Percentiles rank a stretch among this genome's conserved stretches.
These are phyloP conservation scores for Aldabrachelys gigantea DNA, from an alignment of 2,113 vertebrate species.

Conservation along the genomic window DNA sequence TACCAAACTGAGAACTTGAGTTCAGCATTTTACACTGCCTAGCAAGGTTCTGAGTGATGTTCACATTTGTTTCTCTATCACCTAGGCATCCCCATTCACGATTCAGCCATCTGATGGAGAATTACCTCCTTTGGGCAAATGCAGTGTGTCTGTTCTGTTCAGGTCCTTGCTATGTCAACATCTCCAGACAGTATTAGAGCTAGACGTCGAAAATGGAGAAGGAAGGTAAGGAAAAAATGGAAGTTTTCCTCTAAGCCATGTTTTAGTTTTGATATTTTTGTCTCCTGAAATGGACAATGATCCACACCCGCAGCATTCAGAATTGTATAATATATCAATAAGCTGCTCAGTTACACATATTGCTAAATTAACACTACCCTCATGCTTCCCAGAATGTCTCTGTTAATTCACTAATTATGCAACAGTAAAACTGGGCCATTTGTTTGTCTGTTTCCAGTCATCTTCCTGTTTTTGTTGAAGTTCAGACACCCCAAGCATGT, in stretches of 20 bases:
- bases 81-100: constrained; percentile 80
- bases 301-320: not conserved
- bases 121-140: constrained; percentile 78
- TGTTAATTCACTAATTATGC: too few relatives aligned
- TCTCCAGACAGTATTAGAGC: constrained; percentile 84
- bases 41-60: not conserved
- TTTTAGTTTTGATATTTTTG: constrained; percentile 4
- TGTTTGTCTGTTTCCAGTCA: constrained; percentile 80
- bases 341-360: constrained; percentile 8
- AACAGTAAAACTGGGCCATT: constrained; percentile 47
- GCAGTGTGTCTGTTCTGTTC: constrained; percentile 82
- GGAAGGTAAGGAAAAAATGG: constrained; percentile 80
- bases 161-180: constrained; percentile 76
- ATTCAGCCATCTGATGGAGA: constrained; percentile 82
- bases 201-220: constrained; percentile 86
- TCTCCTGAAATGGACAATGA: not conserved
- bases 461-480: constrained; percentile 86
- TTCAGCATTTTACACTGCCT: not conserved
- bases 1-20: not conserved
- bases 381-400: constrained; percentile 28
- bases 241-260: not conserved
- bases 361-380: constrained; percentile 39
- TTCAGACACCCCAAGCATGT: constrained; percentile 87
- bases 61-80: not conserved
- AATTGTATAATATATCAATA: constrained; percentile 24